These are phyloP conservation scores for Euglossa dilemma DNA, from an alignment of 1,140 invertebrate species.

Conservation along the genomic window DNA sequence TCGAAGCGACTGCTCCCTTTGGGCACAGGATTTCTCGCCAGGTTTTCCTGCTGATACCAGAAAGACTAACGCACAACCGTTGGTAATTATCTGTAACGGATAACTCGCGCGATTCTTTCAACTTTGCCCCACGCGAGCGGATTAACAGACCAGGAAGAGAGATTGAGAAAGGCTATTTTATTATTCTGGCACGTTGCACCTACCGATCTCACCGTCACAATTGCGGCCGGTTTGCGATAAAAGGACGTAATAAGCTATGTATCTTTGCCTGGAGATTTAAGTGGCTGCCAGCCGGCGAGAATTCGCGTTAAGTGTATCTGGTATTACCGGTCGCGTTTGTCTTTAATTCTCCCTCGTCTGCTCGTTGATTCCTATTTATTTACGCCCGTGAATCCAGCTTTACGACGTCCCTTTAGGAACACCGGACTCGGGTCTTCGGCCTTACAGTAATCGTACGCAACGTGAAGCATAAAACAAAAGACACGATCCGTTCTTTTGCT, in stretches of 20 bases:
- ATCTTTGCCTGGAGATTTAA: constrained; percentile 1
- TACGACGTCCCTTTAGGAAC: background rate
- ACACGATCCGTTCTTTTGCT: too few species aligned
- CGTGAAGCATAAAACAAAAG: too few species aligned
- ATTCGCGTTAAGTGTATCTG: background rate
- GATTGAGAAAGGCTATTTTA: constrained; percentile 4
- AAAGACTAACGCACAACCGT: background rate
- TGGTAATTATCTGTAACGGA: constrained; percentile 4
- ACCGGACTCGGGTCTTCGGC: background rate
- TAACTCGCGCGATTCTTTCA: background rate
- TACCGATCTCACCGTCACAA: background rate
- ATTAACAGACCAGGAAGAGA: constrained; percentile 8
- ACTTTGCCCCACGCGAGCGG: background rate
- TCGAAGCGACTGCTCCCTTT: background rate
- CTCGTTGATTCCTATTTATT: background rate
- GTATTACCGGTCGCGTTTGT: constrained; percentile 1
- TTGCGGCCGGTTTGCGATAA: constrained; percentile 1
- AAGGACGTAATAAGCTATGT: background rate
- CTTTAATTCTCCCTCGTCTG: background rate
- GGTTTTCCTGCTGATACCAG: background rate
- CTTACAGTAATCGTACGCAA: background rate
- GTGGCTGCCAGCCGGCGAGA: background rate
- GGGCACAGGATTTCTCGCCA: background rate
- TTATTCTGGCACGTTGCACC: background rate
- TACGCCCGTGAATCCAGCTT: background rate